Percentiles rank a stretch among this genome's conserved stretches.
These are phyloP conservation scores for Sander vitreus DNA, from an alignment of 2,113 vertebrate genomes.

Conservation along the genomic window DNA sequence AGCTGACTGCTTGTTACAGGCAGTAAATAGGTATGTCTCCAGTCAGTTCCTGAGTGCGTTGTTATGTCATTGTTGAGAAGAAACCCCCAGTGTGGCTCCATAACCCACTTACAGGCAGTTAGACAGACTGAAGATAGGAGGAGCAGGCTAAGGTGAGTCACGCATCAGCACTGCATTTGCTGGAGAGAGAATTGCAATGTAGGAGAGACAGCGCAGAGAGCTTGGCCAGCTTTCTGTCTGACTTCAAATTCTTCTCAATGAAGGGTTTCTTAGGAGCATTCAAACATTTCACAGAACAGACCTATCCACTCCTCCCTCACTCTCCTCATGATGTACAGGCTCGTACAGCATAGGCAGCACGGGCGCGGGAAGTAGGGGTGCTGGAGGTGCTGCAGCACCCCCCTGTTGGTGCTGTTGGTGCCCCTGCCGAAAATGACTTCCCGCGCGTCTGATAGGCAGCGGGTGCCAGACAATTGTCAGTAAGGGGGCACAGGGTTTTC, in stretches of 20 bases:
- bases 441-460: too few relatives aligned
- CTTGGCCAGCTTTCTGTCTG: slow-evolving; percentile 25
- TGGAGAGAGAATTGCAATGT: slow-evolving; percentile 50
- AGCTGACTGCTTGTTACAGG: slow-evolving; percentile 52
- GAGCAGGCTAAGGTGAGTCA: slow-evolving; percentile 64
- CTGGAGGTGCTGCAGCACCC: too few relatives aligned
- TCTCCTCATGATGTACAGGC: neutral
- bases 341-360: neutral
- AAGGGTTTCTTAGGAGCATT: slow-evolving; percentile 38
- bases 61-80: slow-evolving; percentile 68
- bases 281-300: slow-evolving; percentile 13
- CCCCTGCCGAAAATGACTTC: too few relatives aligned
- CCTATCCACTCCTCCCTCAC: too few relatives aligned
- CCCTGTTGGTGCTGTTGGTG: too few relatives aligned
- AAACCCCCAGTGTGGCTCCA: slow-evolving; percentile 48
- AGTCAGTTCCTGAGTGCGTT: slow-evolving; percentile 50
- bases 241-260: slow-evolving; percentile 44
- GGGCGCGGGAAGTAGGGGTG: too few relatives aligned
- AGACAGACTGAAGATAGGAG: slow-evolving; percentile 46
- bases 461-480: too few relatives aligned
- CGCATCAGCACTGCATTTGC: slow-evolving; percentile 52
- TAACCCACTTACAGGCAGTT: slow-evolving; percentile 53
- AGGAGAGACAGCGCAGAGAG: slow-evolving; percentile 24
- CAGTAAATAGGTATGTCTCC: slow-evolving; percentile 57
- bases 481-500: too few relatives aligned